Evolutionary conservation across 2,113 vertebrate genomes (phyloP), one percentile per base, ranked within the genome.

Genomic region (Grantiella picta): DNA sequence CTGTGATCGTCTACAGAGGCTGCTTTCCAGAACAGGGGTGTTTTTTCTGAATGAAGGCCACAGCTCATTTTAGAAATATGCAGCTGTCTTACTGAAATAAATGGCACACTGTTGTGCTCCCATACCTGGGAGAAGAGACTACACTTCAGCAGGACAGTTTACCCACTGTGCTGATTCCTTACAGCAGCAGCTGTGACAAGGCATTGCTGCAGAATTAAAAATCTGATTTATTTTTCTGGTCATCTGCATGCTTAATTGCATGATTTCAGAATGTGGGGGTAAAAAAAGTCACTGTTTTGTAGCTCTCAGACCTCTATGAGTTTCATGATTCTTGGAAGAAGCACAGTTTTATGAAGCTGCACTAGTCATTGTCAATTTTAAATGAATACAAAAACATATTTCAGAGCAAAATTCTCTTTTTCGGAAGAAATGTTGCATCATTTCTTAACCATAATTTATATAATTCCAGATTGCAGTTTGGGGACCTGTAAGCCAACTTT

Each of bases 41-140:
- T 59, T 91, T 89, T 92, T 93, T 83, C 87, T 92, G 59, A 96
- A 94, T 81, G 71, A 83, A 90, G 38, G 68, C 76, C 47, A 71
- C 64, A 78, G 79, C 61, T 95, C 95, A 88, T 88, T 95, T 93
- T 49, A 90, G 60, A 95, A 96, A 91, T 90, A 95, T 78, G 91
- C 0, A 44, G 59, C 66, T 94, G 44, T 77, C 85, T 95, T 64
- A 45, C 50, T 49, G 27, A 86, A 95, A 88, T 90, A 82, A 95
- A 77, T 52, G 29, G 38, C 61, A 28, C 38, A 44, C 47, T 94
- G 63, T 86, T 90, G 16, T 4, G 14, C 44, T 78, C 5, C 79
- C 40, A 24, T 73, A 77, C 47, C 79, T 75, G 56, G 16, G 12
- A 31, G 40, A 94, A 65, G 40, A 29, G 47, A 64, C 25, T 63